Conservation (phyloP, 1,140 invertebrate species). For the Araneus ventricosus region DNA sequence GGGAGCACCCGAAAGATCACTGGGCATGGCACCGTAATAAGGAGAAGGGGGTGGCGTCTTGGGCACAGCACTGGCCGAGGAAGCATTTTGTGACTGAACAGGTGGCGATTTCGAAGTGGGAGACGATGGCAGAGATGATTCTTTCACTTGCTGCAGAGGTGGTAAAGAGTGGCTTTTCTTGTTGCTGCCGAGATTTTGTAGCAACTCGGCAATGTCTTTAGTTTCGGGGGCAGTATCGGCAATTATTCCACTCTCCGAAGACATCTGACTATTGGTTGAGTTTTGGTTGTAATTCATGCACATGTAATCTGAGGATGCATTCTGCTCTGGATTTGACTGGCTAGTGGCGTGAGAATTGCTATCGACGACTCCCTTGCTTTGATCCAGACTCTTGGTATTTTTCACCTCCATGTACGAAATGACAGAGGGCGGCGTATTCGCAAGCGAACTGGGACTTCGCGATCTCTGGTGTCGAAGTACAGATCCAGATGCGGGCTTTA, state of each 20-base stretch:
- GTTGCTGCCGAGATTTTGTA: neutral
- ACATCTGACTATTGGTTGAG: neutral
- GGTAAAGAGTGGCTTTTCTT: slow-evolving; percentile 13
- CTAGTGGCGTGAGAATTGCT: neutral
- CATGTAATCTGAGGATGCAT: slow-evolving; percentile 63
- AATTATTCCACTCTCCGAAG: slow-evolving; percentile 39
- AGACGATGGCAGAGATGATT: slow-evolving; percentile 44
- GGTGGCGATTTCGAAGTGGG: slow-evolving; percentile 51
- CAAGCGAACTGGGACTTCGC: neutral
- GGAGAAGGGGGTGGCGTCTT: slow-evolving; percentile 73
- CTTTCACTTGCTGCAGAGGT: slow-evolving; percentile 41
- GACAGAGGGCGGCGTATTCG: neutral
- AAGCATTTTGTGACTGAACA: neutral
- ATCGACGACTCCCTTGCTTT: neutral
- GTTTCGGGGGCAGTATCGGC: neutral
- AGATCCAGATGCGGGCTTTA: neutral
- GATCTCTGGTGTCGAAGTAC: slow-evolving; percentile 9
- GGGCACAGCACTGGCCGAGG: slow-evolving; percentile 13
- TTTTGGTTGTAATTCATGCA: slow-evolving; percentile 67
- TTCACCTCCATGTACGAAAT: neutral
- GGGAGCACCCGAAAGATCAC: slow-evolving; percentile 42
- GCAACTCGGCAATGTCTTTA: neutral
- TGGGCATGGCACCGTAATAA: slow-evolving; percentile 52
- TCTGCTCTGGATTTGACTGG: neutral
- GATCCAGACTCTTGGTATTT: neutral